Conservation (phyloP, 2,888 invertebrate species). For the Morpho deidamia region DNA sequence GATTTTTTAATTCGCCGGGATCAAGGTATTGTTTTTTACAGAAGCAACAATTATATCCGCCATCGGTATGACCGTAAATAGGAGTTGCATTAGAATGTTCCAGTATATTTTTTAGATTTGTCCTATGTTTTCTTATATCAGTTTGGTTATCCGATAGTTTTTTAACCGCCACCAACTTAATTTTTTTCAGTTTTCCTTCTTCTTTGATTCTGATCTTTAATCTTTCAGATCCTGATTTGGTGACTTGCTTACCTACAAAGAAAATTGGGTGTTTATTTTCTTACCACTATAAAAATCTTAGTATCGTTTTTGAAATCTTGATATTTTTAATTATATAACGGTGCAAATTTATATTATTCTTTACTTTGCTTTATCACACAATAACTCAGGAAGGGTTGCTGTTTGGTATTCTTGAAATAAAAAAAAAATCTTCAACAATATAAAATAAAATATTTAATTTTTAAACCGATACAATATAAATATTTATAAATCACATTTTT, state of each 20-base stretch:
- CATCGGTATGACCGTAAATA: slow-evolving; percentile 30
- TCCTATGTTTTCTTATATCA: slow-evolving; percentile 26
- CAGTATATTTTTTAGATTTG: slow-evolving; percentile 30
- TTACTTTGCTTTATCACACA: too few relatives aligned
- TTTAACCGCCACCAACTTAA: slow-evolving; percentile 11
- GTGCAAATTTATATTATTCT: too few relatives aligned
- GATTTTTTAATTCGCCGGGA: slow-evolving; percentile 35
- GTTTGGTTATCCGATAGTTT: slow-evolving; percentile 17
- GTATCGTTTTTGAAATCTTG: too few relatives aligned
- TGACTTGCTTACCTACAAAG: slow-evolving; percentile 25
- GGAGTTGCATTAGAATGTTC: slow-evolving; percentile 40
- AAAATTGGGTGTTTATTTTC: slow-evolving; percentile 19
- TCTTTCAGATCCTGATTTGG: slow-evolving; percentile 3
- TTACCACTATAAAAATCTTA: not conserved
- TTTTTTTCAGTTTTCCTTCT: slow-evolving; percentile 9
- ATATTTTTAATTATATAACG: too few relatives aligned
- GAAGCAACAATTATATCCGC: slow-evolving; percentile 37
- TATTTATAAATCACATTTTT: not conserved
- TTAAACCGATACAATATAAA: not conserved
- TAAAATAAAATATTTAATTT: slow-evolving; percentile 9
- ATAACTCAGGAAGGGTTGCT: too few relatives aligned
- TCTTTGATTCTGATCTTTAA: slow-evolving; percentile 10
- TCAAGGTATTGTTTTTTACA: slow-evolving; percentile 31
- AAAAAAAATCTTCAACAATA: not conserved
- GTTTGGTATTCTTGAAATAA: not conserved